These are phyloP conservation scores for Fregetta grallaria DNA, from an alignment of 2,113 vertebrate genomes.

Conservation along the genomic window DNA sequence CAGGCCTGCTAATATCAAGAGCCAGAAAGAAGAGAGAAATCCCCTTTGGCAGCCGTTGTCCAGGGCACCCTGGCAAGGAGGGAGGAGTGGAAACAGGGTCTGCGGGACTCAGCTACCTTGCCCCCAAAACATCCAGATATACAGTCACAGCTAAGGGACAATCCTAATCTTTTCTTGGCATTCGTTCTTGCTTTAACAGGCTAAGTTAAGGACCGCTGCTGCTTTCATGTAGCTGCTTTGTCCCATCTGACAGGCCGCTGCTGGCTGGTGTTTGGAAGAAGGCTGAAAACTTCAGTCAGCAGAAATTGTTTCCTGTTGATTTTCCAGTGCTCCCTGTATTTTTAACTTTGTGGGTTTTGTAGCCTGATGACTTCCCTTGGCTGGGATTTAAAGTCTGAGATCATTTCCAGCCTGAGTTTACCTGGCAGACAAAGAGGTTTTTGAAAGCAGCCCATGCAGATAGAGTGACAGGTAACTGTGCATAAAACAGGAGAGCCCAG, in stretches of 20 bases:
- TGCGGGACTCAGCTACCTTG: neutral
- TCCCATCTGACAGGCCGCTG: neutral
- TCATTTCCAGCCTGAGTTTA: constrained; percentile 52
- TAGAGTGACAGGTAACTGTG: constrained; percentile 23
- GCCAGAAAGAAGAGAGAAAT: constrained; percentile 30
- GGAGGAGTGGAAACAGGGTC: neutral
- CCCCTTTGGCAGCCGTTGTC: neutral
- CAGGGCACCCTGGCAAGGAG: neutral
- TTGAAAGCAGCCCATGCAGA: constrained; percentile 37
- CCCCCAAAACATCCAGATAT: neutral
- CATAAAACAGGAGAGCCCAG: neutral
- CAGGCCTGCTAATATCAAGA: constrained; percentile 9
- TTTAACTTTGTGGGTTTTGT: constrained; percentile 58
- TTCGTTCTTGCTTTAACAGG: neutral
- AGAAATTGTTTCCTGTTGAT: constrained; percentile 58
- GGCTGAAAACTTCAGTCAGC: constrained; percentile 35
- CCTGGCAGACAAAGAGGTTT: constrained; percentile 62
- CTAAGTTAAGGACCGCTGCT: neutral
- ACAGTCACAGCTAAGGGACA: neutral
- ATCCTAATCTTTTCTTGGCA: neutral
- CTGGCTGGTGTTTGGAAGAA: constrained; percentile 3
- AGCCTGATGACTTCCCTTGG: constrained; percentile 54
- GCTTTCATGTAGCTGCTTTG: neutral
- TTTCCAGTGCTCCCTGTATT: constrained; percentile 58
- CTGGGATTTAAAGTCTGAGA: constrained; percentile 36